Percentiles rank a stretch among this genome's conserved stretches.
phyloP scores from a whole-genome alignment of 2,113 vertebrate genomes.

The Amphiprion ocellaris region DNA sequence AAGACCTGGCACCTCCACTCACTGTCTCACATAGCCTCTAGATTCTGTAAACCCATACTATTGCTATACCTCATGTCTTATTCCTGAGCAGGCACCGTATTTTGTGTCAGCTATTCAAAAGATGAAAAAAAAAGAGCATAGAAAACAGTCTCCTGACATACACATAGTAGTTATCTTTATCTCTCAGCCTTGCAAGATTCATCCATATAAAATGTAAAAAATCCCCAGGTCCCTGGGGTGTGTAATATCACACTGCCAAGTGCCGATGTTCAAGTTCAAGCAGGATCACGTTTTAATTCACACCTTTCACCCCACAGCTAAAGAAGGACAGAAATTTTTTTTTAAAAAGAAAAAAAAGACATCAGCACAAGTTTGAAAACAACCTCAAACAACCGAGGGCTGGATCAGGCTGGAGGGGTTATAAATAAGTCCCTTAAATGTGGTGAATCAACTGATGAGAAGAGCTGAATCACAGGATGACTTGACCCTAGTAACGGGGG shows the following conservation, averaged over 20 bases:
- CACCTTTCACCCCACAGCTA: conserved; percentile 49
- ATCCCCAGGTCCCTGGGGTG: conserved; percentile 56
- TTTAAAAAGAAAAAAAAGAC: too few relatives aligned
- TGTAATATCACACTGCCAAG: conserved; percentile 62
- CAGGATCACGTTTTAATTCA: conserved; percentile 60
- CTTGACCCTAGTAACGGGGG: too few relatives aligned
- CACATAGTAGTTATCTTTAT: conserved; percentile 54
- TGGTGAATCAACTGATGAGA: too few relatives aligned
- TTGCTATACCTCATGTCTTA: background rate
- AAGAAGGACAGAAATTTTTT: conserved; percentile 8
- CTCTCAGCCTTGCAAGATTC: conserved; percentile 37
- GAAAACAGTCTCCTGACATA: conserved; percentile 32
- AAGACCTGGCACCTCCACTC: conserved; percentile 25
- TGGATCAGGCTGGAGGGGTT: too few relatives aligned
- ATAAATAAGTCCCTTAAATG: too few relatives aligned
- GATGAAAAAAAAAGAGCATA: background rate
- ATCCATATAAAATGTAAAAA: conserved; percentile 55
- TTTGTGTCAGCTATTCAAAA: conserved; percentile 26
- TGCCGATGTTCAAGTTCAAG: conserved; percentile 70
- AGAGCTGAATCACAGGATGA: too few relatives aligned
- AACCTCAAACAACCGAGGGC: too few relatives aligned
- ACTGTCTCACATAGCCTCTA: conserved; percentile 46
- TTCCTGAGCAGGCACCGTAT: background rate
- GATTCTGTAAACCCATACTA: conserved; percentile 41
- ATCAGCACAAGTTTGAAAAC: too few relatives aligned